Evolutionary conservation across 1,140 invertebrate genomes (phyloP), one percentile per base, ranked within the genome.

Genomic region (Magallana ariakensis): DNA sequence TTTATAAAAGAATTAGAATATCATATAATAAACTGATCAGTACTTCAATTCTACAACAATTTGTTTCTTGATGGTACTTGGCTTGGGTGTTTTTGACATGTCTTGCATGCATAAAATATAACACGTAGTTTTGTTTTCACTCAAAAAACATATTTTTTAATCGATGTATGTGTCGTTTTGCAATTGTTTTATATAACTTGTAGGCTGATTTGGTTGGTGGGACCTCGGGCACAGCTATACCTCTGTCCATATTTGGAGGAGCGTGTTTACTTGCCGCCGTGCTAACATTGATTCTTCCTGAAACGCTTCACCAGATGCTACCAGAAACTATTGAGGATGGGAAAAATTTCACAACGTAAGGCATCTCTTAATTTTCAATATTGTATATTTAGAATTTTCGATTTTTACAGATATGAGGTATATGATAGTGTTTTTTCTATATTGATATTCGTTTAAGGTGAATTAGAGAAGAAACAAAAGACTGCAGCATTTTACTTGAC

Each of bases 291-390:
- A 13, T 88, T 7, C 58, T 92, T 19, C 91, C 91, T 19, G 91
- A 92, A 80, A 92, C 91, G 7, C 81, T 89, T 1, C 57, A 85
- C 54, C 66, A 85, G 66, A 66, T 85, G 15, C 60, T 92, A 54
- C 91, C 91, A 9, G 91, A 92, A 75, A 92, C 89, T 1, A 84
- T 91, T 5, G 85, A 85, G 22, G 91, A 92, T 46, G 88, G 85
- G 13, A 89, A 85, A 53, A 58, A 70, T 7, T 90, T 91, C 83
- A 83, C 80, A 8, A 90, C 57, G 90, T 91, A 80, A 54, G 85
- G 22, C 16, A 46, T 46, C 33, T 46, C 33, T 1, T 33, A 33
- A 4, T 33, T 33, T 33, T 33, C 33, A 33, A 1, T 33, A 33
- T 33, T 4, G 5, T 33, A 3, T 33, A 33, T 33, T 33, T 3